Evolutionary conservation across 2,888 invertebrate species (phyloP).

Genomic region (Hirtodrosophila confusa): DNA sequence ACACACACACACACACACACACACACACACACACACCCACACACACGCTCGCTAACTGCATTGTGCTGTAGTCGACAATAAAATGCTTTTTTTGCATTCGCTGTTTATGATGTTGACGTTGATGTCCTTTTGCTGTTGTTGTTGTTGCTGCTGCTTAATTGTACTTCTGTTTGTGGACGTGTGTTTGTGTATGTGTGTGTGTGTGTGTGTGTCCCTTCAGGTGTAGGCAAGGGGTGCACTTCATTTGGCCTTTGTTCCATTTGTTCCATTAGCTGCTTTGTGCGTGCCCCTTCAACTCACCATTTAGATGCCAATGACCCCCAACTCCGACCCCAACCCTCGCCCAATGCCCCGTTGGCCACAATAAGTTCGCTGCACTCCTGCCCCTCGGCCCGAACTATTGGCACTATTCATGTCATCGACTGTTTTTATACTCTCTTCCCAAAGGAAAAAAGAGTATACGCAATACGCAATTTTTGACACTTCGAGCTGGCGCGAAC

Average conservation of each 20-base stretch:
- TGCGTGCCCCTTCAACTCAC: conserved; percentile 13
- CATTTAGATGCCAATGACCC: conserved; percentile 4
- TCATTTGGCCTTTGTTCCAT: conserved; percentile 18
- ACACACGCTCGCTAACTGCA: conserved; percentile 11
- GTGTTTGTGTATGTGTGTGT: background rate
- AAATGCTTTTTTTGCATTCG: conserved; percentile 10
- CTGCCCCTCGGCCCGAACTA: background rate
- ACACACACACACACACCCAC: conserved; percentile 6
- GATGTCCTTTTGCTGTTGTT: conserved; percentile 28
- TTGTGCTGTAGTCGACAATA: conserved; percentile 14
- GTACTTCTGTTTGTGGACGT: background rate
- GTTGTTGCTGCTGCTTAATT: conserved; percentile 6
- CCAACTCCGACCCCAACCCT: background rate
- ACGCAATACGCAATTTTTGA: too few species aligned
- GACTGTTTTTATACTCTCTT: too few species aligned
- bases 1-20: background rate
- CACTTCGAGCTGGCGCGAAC: too few species aligned
- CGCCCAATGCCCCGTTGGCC: background rate
- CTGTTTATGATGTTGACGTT: conserved; percentile 27
- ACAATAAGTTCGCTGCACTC: conserved; percentile 6
- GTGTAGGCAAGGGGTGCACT: background rate
- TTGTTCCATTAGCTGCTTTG: conserved; percentile 20
- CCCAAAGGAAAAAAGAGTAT: too few species aligned
- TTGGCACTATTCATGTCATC: too few species aligned
- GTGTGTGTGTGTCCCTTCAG: too few species aligned